phyloP scores from a whole-genome alignment of 35 echinoderm and acorn worm genomes.

The Ophiothrix spiculata region DNA sequence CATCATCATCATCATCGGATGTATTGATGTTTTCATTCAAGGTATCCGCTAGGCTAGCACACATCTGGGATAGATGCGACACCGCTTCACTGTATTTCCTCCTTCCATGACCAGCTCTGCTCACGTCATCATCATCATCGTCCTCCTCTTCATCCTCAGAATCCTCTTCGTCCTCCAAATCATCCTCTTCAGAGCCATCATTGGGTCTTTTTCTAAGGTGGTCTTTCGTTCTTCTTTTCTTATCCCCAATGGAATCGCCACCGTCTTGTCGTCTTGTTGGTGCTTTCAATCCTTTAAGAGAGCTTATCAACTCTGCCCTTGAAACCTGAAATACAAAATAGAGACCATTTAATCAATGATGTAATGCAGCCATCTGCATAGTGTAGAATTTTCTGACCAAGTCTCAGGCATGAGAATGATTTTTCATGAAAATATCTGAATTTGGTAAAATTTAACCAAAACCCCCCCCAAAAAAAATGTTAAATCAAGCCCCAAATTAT shows the following conservation, averaged over 20 bases:
- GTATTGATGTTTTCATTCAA: constrained; percentile 65
- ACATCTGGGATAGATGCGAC: constrained; percentile 81
- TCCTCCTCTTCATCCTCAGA: constrained; percentile 34
- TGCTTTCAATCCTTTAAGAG: constrained; percentile 25
- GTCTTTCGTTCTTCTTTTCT: neutral
- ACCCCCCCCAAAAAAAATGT: no score
- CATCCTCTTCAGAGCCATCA: neutral
- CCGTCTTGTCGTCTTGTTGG: neutral
- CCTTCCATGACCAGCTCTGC: neutral
- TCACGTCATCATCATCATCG: constrained; percentile 33
- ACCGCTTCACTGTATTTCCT: constrained; percentile 54
- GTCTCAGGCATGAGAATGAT: no score
- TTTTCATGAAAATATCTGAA: no score
- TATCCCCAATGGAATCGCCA: neutral
- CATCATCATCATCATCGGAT: constrained; percentile 71
- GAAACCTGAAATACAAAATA: constrained; percentile 30
- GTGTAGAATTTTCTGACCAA: neutral
- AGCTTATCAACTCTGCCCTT: constrained; percentile 54
- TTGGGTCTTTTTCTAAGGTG: constrained; percentile 13
- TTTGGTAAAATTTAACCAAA: no score
- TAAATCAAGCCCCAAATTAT: no score
- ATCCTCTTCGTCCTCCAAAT: constrained; percentile 10
- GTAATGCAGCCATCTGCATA: neutral
- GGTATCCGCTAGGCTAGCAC: constrained; percentile 70
- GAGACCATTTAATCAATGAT: neutral